Base-by-base conservation (phyloP, 2,888 invertebrate genomes). In the Chrysomela aeneicollis region DNA sequence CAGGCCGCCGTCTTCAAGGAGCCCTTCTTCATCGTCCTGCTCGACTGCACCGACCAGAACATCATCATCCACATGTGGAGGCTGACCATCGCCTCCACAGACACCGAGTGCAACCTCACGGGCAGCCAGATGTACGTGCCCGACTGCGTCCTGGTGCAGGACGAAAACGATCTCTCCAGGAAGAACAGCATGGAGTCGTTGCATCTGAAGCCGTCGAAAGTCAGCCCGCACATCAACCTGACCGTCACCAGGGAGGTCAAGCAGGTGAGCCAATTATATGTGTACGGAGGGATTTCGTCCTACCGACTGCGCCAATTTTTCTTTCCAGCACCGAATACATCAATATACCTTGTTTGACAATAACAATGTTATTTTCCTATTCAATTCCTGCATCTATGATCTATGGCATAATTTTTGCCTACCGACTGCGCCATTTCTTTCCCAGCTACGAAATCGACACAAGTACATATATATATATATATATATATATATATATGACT, bases 1-100 rank as follows among this genome's bases (percentile, higher is more conserved):
- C 91, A 93, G 74, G 89, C 92, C 8, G 87, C 92, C 0, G 90
- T 92, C 37, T 97, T 98, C 80, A 93, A 95, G 78, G 97, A 98
- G 76, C 95, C 95, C 0, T 98, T 98, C 84, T 98, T 94, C 80
- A 92, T 98, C 60, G 96, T 98, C 0, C 92, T 98, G 47, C 83
- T 98, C 26, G 97, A 97, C 82, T 89, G 95, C 77, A 92, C 93
- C 0, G 87, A 89, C 54, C 90, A 90, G 12, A 92, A 93, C 1
- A 93, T 93, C 42, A 92, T 93, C 0, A 90, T 98, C 12, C 96
- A 98, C 79, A 98, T 97, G 95, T 98, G 98, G 97, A 88, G 94
- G 73, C 86, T 98, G 37, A 91, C 93, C 0, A 95, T 97, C 64
- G 92, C 95, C 0, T 97, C 96, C 0, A 82, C 77, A 17, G 83